These are phyloP conservation scores for Alfaro cultratus DNA, from an alignment of 2,797 vertebrate species.

Conservation along the genomic window DNA sequence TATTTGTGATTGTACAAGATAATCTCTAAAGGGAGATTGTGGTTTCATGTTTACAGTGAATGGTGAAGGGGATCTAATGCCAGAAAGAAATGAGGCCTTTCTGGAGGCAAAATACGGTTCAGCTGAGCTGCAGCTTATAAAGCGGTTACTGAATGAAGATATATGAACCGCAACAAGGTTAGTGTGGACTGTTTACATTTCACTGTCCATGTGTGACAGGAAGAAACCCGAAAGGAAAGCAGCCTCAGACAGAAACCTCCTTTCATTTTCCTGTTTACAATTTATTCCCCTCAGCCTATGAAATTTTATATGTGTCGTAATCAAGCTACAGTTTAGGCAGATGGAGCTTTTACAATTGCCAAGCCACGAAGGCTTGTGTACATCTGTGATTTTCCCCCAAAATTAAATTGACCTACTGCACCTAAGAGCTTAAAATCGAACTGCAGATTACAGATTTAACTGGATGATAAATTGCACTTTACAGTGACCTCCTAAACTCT, in stretches of 20 bases:
- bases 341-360: slow-evolving; percentile 15
- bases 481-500: slow-evolving; percentile 30
- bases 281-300: not conserved
- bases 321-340: slow-evolving; percentile 23
- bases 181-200: slow-evolving; percentile 2
- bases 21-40: not conserved
- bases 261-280: not conserved
- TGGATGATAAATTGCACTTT: slow-evolving; percentile 63
- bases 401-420: slow-evolving; percentile 21
- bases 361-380: not conserved
- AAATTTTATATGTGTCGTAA: slow-evolving; percentile 8
- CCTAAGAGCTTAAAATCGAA: slow-evolving; percentile 30
- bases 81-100: not conserved
- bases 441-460: slow-evolving; percentile 57
- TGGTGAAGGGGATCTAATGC: not conserved
- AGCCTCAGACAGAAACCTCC: not conserved
- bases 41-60: not conserved
- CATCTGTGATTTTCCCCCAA: slow-evolving; percentile 1
- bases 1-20: not conserved
- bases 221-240: not conserved
- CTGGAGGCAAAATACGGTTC: not conserved
- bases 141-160: not conserved
- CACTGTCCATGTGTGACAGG: not conserved
- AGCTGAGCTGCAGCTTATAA: not conserved
- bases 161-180: slow-evolving; percentile 1